These are phyloP conservation scores for Drosophila pruinosa DNA, from an alignment of 1,140 invertebrate genomes.

Conservation along the genomic window DNA sequence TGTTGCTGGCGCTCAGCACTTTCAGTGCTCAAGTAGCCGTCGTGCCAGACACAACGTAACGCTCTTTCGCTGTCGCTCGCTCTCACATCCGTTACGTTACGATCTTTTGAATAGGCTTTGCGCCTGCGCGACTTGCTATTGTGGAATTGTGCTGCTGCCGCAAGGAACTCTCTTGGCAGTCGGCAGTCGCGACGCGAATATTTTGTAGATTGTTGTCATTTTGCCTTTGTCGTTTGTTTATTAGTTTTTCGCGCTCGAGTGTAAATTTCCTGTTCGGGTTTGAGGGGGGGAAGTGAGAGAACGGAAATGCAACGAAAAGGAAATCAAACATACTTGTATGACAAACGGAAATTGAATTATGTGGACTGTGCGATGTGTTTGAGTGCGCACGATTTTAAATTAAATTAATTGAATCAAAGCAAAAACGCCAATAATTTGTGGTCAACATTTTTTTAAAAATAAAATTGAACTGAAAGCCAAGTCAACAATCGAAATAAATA, in stretches of 20 bases:
- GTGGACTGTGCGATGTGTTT: neutral
- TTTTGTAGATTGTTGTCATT: conserved; percentile 2
- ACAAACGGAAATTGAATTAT: conserved; percentile 54
- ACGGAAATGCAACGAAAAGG: conserved; percentile 57
- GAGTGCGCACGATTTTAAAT: conserved; percentile 20
- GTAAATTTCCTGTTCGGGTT: conserved; percentile 60
- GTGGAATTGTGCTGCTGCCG: conserved; percentile 17
- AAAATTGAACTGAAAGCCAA: conserved; percentile 9
- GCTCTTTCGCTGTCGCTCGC: neutral
- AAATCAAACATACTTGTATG: conserved; percentile 24
- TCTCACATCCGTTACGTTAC: neutral
- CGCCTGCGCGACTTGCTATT: conserved; percentile 40
- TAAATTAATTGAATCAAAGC: conserved; percentile 48
- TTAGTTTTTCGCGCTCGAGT: conserved; percentile 48
- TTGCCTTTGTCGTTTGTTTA: conserved; percentile 40
- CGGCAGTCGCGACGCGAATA: conserved; percentile 14
- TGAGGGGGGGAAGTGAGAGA: neutral
- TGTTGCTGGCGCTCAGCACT: conserved; percentile 16
- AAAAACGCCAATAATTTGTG: conserved; percentile 33
- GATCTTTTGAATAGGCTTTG: conserved; percentile 29
- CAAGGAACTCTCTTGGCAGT: neutral
- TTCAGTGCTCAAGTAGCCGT: conserved; percentile 50
- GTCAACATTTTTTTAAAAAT: conserved; percentile 7
- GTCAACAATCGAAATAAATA: conserved; percentile 13
- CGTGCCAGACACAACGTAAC: conserved; percentile 39